Evolutionary conservation across 2,113 vertebrate species (phyloP), one percentile per base, ranked within the genome.

Genomic region (Jaculus jaculus): DNA sequence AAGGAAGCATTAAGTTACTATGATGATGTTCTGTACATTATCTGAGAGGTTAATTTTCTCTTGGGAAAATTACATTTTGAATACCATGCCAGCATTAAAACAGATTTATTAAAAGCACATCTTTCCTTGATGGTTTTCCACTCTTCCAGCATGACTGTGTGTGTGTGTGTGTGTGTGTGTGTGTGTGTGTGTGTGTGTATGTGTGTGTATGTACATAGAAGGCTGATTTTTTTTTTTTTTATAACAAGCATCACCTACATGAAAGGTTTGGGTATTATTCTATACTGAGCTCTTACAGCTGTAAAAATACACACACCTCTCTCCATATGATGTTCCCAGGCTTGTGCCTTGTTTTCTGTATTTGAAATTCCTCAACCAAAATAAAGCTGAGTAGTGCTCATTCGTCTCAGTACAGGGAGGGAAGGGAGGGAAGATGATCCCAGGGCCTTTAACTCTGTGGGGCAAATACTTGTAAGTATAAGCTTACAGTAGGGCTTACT

Each of bases 241-340:
- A 60, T 87, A 95, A 16, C 92, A 88, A 92, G 87, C 60, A 16
- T 0, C 89, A 61, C 79, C 20, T 51, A 47, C 21, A 87, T 34
- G 34, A 77, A 77, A 63, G 30, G 16, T 83, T 92, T 82, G 18
- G 18, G 54, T 93, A 60, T 84, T 96, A 74, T 79, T 84, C 58
- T 92, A 39, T 93, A 80, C 79, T 80, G 65, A 88, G 60, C 32
- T 92, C 88, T 91, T 93, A 87, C 69, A 96, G 80, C 87, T 89
- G 85, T 97, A 92, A 97, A 98, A 97, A 96, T 97, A 84, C 79
- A 84, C 79, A 89, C 60, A 60, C 69, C 96, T 71, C 13, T 91
- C 91, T 90, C 58, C 47, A 47, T 96, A 74, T 95, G 23, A n/a
- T 79, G 78, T 95, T 97, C 72, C 84, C 39, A 84, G 94, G 77